Conservation (phyloP, 2,113 vertebrate species). For the Podilymbus podiceps region DNA sequence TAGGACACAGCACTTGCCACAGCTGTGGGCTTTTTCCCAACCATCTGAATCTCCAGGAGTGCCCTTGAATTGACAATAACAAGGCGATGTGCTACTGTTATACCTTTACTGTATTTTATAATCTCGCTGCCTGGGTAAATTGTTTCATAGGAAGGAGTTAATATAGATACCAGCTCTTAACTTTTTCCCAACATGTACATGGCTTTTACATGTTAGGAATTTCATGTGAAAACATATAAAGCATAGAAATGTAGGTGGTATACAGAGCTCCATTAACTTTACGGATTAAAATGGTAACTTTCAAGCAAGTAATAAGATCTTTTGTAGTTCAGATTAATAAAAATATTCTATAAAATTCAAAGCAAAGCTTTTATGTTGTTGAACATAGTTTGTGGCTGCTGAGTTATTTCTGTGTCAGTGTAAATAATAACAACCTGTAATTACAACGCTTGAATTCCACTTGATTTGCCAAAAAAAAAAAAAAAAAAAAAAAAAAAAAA, state of each 20-base stretch:
- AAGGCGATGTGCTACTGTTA: background rate
- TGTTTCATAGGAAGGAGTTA: background rate
- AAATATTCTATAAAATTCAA: background rate
- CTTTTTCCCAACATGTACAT: background rate
- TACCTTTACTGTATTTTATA: background rate
- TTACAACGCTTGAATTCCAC: background rate
- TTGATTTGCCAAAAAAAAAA: background rate
- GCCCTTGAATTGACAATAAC: background rate
- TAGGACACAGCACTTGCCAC: background rate
- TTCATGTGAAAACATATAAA: background rate
- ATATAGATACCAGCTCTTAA: background rate
- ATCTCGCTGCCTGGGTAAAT: background rate
- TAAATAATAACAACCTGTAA: background rate
- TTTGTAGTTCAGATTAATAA: background rate
- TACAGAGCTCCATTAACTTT: background rate
- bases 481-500: no score
- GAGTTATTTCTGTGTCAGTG: background rate
- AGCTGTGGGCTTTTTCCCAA: background rate
- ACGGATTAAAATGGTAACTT: background rate
- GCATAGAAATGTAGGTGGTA: background rate
- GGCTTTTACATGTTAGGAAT: background rate
- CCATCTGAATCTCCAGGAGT: constrained; percentile 13
- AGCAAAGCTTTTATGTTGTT: background rate
- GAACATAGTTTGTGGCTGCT: background rate
- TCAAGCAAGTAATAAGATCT: background rate